These are phyloP conservation scores for Gandaritis pyraliata DNA, from an alignment of 2,888 invertebrate species.

Conservation along the genomic window DNA sequence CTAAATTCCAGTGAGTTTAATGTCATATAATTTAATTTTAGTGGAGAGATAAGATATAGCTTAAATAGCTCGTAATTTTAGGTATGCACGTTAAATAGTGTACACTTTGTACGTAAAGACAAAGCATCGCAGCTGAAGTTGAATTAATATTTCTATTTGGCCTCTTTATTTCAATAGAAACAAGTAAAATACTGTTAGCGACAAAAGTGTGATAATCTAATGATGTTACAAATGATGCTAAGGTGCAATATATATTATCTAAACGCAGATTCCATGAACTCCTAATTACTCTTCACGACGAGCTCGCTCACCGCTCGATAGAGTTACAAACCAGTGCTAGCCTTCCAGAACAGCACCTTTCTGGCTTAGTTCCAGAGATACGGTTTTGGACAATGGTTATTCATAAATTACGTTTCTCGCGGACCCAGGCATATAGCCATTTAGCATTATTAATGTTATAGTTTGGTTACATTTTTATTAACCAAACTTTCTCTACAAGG, in stretches of 20 bases:
- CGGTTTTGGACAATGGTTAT: constrained; percentile 50
- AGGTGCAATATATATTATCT: too few species aligned
- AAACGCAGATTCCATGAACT: too few species aligned
- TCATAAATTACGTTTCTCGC: constrained; percentile 58
- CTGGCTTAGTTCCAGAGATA: constrained; percentile 52
- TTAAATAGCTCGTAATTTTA: constrained; percentile 11
- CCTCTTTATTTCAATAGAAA: too few species aligned
- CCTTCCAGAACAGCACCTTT: constrained; percentile 19
- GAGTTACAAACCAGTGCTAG: not conserved
- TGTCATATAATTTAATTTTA: constrained; percentile 22
- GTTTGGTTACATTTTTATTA: constrained; percentile 28
- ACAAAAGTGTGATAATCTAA: too few species aligned
- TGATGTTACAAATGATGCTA: too few species aligned
- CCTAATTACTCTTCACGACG: not conserved
- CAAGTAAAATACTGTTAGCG: too few species aligned
- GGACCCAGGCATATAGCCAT: constrained; percentile 47
- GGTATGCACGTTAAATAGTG: constrained; percentile 2
- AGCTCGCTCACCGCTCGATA: too few species aligned
- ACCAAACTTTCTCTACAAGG: not conserved
- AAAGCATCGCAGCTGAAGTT: not conserved
- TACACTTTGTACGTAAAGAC: not conserved
- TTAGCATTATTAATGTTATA: constrained; percentile 38
- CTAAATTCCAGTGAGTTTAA: constrained; percentile 16
- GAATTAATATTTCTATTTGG: not conserved
- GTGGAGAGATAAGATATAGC: constrained; percentile 14